Evolutionary conservation across 2,888 invertebrate species (phyloP).

Genomic region (Caprella mutica): DNA sequence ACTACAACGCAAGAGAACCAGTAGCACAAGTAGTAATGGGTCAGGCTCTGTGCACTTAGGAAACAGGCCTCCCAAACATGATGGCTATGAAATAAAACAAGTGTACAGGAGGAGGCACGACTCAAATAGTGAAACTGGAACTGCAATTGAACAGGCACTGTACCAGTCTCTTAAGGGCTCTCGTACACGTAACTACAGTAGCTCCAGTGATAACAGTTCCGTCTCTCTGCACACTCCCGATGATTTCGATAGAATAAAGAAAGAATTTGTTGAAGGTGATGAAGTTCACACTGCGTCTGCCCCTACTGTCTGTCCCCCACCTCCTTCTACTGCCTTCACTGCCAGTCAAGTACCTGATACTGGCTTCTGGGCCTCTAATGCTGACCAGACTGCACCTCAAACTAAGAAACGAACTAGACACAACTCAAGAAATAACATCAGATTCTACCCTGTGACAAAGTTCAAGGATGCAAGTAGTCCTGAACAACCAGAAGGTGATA

Average conservation of each 20-base stretch:
- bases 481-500: no score
- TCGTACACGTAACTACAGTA: no score
- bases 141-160: no score
- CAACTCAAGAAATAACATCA: background rate
- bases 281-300: no score
- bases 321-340: slow-evolving; percentile 1
- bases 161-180: no score
- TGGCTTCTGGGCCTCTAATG: background rate
- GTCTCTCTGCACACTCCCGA: slow-evolving; percentile 2
- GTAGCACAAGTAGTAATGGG: no score
- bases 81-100: no score
- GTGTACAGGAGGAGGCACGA: no score
- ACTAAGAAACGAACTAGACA: background rate
- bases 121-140: no score
- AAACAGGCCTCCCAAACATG: no score
- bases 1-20: no score
- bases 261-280: background rate
- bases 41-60: no score
- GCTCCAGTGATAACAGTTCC: slow-evolving; percentile 14
- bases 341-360: slow-evolving; percentile 5
- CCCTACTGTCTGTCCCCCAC: background rate
- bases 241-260: background rate
- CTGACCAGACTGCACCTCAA: background rate
- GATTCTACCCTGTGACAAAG: slow-evolving; percentile 92
- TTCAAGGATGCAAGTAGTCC: slow-evolving; percentile 51